Evolutionary conservation across 2,888 invertebrate species (phyloP).

Genomic region (Drosophila borealis): DNA sequence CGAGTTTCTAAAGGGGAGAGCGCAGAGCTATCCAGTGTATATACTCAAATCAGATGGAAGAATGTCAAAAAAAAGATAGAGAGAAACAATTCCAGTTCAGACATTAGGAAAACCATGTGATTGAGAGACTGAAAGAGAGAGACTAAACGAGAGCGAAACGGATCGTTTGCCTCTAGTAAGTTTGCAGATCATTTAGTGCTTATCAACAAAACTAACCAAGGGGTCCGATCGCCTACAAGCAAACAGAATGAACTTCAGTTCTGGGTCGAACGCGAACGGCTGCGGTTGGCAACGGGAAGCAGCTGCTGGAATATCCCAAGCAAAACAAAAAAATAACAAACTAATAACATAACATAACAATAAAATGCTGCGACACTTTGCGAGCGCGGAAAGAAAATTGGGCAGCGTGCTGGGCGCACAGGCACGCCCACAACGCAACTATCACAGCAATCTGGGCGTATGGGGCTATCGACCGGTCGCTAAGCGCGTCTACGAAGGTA

Average conservation of each 20-base stretch:
- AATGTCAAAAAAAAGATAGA: not conserved
- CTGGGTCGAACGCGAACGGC: slow-evolving; percentile 37
- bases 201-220: slow-evolving; percentile 50
- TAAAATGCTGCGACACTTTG: slow-evolving; percentile 59
- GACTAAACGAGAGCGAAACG: slow-evolving; percentile 1
- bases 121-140: slow-evolving; percentile 6
- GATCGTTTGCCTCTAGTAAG: slow-evolving; percentile 12
- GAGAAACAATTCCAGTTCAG: slow-evolving; percentile 12
- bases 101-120: not conserved
- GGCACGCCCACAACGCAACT: slow-evolving; percentile 56
- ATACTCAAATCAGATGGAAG: slow-evolving; percentile 4
- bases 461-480: slow-evolving; percentile 82
- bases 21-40: not conserved
- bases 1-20: not conserved
- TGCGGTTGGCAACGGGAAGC: slow-evolving; percentile 19
- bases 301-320: not conserved
- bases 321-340: not conserved
- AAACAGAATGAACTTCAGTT: slow-evolving; percentile 47
- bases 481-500: slow-evolving; percentile 81
- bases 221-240: slow-evolving; percentile 42
- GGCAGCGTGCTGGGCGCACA: slow-evolving; percentile 16
- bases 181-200: slow-evolving; percentile 42
- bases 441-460: slow-evolving; percentile 83
- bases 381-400: slow-evolving; percentile 44
- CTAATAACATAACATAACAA: not conserved